Percentiles rank a stretch among this genome's conserved stretches.
These are phyloP conservation scores for Platichthys flesus DNA, from an alignment of 2,113 vertebrate species.

Conservation along the genomic window DNA sequence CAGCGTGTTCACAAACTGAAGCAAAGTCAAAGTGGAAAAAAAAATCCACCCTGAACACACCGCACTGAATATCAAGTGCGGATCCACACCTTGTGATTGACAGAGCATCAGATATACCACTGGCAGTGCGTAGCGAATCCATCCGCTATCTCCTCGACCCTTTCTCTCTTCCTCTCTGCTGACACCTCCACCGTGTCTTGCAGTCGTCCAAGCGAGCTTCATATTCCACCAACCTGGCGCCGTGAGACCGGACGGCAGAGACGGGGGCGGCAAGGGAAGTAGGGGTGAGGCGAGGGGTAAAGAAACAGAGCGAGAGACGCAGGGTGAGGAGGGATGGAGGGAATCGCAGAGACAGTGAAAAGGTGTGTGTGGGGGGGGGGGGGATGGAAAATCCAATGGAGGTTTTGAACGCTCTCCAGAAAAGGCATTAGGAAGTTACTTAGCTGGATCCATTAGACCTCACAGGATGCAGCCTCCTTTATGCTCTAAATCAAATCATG, in stretches of 20 bases:
- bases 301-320: slow-evolving; percentile 14
- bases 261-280: background rate
- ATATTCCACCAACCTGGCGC: slow-evolving; percentile 33
- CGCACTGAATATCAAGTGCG: slow-evolving; percentile 26
- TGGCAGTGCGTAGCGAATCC: slow-evolving; percentile 42
- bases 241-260: slow-evolving; percentile 5
- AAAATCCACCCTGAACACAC: background rate
- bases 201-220: slow-evolving; percentile 39
- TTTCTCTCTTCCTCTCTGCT: slow-evolving; percentile 36
- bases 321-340: slow-evolving; percentile 19
- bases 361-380: background rate
- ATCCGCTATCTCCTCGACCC: slow-evolving; percentile 52
- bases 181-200: slow-evolving; percentile 43
- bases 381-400: slow-evolving; percentile 54
- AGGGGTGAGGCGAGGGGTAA: slow-evolving; percentile 1
- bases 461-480: slow-evolving; percentile 54
- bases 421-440: slow-evolving; percentile 80
- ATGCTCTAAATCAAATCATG: slow-evolving; percentile 77
- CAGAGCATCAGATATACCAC: slow-evolving; percentile 59
- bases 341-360: slow-evolving; percentile 23
- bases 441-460: slow-evolving; percentile 75
- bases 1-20: background rate
- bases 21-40: background rate
- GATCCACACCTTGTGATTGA: slow-evolving; percentile 50
- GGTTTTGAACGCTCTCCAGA: slow-evolving; percentile 75